Conservation (phyloP, 1,140 invertebrate species). For the Limonius californicus region DNA sequence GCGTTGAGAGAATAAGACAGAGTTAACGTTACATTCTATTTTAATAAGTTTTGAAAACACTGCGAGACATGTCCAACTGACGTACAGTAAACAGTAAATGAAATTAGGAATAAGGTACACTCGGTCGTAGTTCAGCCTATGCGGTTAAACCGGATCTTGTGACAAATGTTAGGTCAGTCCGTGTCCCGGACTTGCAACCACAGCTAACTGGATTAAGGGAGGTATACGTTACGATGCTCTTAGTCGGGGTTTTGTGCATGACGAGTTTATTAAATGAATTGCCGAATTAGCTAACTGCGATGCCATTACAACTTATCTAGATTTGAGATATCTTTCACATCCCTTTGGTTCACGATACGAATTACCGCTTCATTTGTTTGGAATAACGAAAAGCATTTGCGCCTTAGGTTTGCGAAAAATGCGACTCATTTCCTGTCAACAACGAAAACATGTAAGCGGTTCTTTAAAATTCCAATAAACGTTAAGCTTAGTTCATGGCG, state of each 20-base stretch:
- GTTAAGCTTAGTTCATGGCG: not conserved
- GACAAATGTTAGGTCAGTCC: conserved; percentile 36
- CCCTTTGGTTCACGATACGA: no score
- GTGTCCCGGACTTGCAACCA: conserved; percentile 31
- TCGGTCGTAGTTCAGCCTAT: conserved; percentile 4
- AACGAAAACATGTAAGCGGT: no score
- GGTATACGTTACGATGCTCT: conserved; percentile 30
- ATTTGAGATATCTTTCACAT: not conserved
- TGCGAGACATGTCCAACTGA: no score
- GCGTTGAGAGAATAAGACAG: no score
- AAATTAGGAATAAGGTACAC: not conserved
- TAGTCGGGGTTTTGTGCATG: conserved; percentile 36
- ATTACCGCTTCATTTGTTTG: no score
- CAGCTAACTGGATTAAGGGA: conserved; percentile 33
- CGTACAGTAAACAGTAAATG: not conserved
- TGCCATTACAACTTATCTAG: not conserved
- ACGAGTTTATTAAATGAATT: conserved; percentile 36
- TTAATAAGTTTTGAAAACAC: no score
- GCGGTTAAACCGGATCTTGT: conserved; percentile 22
- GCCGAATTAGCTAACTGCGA: conserved; percentile 27
- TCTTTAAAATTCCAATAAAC: not conserved
- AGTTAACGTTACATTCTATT: no score
- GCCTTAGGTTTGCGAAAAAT: no score
- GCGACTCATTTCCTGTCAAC: no score
- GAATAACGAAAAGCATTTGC: no score